These are phyloP conservation scores for Drosophila mayri DNA, from an alignment of 1,140 invertebrate species.

Conservation along the genomic window DNA sequence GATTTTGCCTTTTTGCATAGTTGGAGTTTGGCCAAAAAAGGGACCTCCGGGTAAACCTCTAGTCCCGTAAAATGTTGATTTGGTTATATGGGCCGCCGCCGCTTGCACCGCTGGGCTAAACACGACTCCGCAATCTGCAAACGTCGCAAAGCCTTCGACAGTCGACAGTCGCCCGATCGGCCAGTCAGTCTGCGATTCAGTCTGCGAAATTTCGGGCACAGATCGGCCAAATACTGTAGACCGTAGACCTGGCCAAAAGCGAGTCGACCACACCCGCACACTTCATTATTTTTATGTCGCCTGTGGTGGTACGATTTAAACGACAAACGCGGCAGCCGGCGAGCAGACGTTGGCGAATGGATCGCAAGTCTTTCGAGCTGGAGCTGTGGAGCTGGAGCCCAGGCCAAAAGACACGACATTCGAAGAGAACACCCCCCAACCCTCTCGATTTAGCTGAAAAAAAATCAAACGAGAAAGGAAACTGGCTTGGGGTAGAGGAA, in stretches of 20 bases:
- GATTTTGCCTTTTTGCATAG: background rate
- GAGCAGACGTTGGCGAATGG: constrained; percentile 56
- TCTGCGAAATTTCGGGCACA: constrained; percentile 20
- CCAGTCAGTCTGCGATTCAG: constrained; percentile 58
- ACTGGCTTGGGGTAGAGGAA: background rate
- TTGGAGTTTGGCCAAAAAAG: constrained; percentile 24
- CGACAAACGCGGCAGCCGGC: constrained; percentile 73
- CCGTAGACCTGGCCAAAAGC: constrained; percentile 61
- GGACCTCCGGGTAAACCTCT: constrained; percentile 15
- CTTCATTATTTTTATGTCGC: constrained; percentile 85
- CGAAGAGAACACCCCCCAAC: constrained; percentile 21
- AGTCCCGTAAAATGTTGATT: constrained; percentile 61
- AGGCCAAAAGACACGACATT: constrained; percentile 37
- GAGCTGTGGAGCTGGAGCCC: constrained; percentile 4
- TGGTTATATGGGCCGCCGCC: constrained; percentile 56
- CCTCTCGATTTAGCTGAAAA: background rate
- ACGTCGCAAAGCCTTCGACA: constrained; percentile 72
- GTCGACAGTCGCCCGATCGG: constrained; percentile 73
- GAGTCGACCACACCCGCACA: constrained; percentile 85
- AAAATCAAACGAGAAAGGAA: constrained; percentile 19
- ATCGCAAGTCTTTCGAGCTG: constrained; percentile 22
- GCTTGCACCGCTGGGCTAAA: constrained; percentile 71
- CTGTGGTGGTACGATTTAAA: constrained; percentile 84
- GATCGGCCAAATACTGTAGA: constrained; percentile 15
- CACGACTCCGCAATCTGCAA: constrained; percentile 79